A percentile compares a stretch with the other conserved stretches of the same genome.
Evolutionary conservation across 2,888 invertebrate genomes (phyloP).

Genomic region (Drosophila cracens): DNA sequence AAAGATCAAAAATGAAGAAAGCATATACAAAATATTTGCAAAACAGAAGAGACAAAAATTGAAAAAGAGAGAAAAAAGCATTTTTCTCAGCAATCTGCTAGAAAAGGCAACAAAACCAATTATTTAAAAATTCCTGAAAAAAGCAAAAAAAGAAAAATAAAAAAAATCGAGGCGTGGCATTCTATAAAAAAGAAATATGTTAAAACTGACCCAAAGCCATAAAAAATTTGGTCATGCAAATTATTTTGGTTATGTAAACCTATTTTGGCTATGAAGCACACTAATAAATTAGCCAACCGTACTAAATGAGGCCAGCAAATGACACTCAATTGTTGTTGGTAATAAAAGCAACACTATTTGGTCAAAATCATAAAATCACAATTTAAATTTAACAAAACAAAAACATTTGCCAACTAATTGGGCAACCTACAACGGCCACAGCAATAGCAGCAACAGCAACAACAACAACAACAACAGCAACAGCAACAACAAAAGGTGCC

Average conservation of each 20-base stretch:
- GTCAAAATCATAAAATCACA: conserved; percentile 66
- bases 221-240: not conserved
- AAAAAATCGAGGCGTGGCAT: not conserved
- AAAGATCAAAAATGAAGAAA: not conserved
- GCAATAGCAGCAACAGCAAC: not conserved
- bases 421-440: conserved; percentile 47
- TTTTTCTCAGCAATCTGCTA: not conserved
- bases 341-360: conserved; percentile 41
- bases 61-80: not conserved
- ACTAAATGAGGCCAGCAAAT: conserved; percentile 32
- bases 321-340: conserved; percentile 24
- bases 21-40: not conserved
- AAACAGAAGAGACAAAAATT: not conserved
- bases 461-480: not conserved
- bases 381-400: conserved; percentile 62
- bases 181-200: not conserved
- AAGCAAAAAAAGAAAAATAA: not conserved
- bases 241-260: conserved; percentile 16
- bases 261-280: conserved; percentile 33
- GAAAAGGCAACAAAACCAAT: not conserved
- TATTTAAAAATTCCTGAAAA: not conserved
- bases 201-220: not conserved
- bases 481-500: conserved; percentile 31
- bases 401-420: conserved; percentile 71
- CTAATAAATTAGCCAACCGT: conserved; percentile 50